These are phyloP conservation scores for Xanthorhoe designata DNA, from an alignment of 2,888 invertebrate species.

Conservation along the genomic window DNA sequence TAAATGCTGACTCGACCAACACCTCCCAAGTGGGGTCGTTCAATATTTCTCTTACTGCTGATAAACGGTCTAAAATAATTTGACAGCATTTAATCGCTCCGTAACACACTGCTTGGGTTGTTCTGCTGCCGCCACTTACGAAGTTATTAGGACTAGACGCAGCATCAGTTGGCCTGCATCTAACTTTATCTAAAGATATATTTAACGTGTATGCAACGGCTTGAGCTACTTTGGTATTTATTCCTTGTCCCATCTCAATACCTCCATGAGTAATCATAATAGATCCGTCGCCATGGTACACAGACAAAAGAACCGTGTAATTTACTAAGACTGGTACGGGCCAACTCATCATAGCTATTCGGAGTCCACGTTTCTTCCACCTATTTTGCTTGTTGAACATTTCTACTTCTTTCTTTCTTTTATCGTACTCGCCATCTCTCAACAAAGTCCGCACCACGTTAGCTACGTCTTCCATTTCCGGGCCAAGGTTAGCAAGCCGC, in stretches of 20 bases:
- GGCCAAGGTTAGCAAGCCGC: slow-evolving; percentile 62
- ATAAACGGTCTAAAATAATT: slow-evolving; percentile 76
- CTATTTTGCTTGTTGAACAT: slow-evolving; percentile 88
- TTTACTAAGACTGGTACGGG: slow-evolving; percentile 80
- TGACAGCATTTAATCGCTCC: slow-evolving; percentile 80
- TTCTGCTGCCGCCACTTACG: slow-evolving; percentile 87
- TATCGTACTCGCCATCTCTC: slow-evolving; percentile 79
- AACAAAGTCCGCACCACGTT: slow-evolving; percentile 59
- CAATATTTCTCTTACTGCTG: slow-evolving; percentile 70
- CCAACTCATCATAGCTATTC: slow-evolving; percentile 89
- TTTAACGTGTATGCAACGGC: slow-evolving; percentile 88
- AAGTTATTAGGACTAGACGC: slow-evolving; percentile 87
- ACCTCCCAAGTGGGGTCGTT: slow-evolving; percentile 81
- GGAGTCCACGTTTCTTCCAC: slow-evolving; percentile 92
- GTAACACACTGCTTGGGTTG: slow-evolving; percentile 60
- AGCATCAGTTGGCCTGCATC: slow-evolving; percentile 87
- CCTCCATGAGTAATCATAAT: slow-evolving; percentile 90
- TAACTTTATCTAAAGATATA: slow-evolving; percentile 87
- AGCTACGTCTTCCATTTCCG: slow-evolving; percentile 71
- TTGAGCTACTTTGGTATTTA: slow-evolving; percentile 89
- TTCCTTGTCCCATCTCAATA: slow-evolving; percentile 93
- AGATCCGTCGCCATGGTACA: slow-evolving; percentile 90
- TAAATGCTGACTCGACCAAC: slow-evolving; percentile 78
- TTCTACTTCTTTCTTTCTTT: slow-evolving; percentile 82
- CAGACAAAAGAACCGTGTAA: slow-evolving; percentile 86